phyloP scores from a whole-genome alignment of 2,113 vertebrate species.

The Heloderma charlesbogerti region DNA sequence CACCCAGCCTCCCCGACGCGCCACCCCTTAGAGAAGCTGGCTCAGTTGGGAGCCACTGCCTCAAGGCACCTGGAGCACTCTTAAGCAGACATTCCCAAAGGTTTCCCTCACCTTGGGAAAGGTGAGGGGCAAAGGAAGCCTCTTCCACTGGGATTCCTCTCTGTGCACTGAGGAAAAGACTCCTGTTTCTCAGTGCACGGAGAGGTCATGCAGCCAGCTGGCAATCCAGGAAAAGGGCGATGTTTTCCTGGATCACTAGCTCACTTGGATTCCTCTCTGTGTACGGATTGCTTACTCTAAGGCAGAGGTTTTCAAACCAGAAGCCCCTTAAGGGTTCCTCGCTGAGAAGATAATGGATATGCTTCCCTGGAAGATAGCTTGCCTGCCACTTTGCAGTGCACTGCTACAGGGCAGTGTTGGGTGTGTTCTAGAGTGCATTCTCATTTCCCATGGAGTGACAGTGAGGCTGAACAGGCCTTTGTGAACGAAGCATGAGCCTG shows the following conservation, averaged over 20 bases:
- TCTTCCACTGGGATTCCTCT: no score
- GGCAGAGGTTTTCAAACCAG: background rate
- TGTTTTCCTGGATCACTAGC: background rate
- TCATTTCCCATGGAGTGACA: background rate
- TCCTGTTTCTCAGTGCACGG: no score
- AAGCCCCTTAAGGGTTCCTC: background rate
- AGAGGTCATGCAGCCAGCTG: background rate
- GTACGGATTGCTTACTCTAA: background rate
- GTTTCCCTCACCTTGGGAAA: no score
- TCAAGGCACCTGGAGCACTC: no score
- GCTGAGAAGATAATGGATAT: background rate
- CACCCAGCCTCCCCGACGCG: no score
- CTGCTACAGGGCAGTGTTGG: background rate
- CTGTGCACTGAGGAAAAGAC: no score
- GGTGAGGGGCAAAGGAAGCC: no score
- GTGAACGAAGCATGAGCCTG: background rate
- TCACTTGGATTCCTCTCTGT: background rate
- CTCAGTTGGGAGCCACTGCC: no score
- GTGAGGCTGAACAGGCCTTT: background rate
- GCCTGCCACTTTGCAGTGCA: background rate
- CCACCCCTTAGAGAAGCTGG: no score
- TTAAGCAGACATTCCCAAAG: no score
- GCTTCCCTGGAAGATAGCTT: no score
- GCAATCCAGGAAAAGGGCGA: background rate
- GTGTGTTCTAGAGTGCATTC: background rate